Evolutionary conservation across 2,888 invertebrate species (phyloP), one percentile per base, ranked within the genome.

Genomic region (Choreutis nemorana): DNA sequence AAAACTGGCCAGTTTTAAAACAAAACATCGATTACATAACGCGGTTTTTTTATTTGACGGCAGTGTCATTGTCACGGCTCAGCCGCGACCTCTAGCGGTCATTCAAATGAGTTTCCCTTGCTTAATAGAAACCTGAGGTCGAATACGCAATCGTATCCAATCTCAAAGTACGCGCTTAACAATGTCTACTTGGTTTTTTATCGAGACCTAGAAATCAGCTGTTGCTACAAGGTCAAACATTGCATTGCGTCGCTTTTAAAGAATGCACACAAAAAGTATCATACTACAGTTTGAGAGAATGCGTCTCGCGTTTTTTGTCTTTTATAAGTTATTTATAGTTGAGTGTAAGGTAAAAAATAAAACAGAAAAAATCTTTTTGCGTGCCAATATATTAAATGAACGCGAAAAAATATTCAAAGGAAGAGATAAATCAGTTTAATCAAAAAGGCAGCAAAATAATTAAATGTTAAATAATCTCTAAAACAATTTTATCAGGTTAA

Each of bases 141-240:
- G 45, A 44, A 44, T 54, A 45, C 50, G 55, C 55, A 60, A 61
- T 55, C 51, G 46, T 34, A 44, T 41, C 55, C 44, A 53, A 54
- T 48, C 30, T 45, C 34, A 18, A 18, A 18, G 18, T 18, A 18
- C 4, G 8, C n/a, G 8, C 4, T 18, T 6, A 18, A 18, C 8
- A 18, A 18, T 18, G 8, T 5, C 8, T 18, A 5, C 18, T 8
- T 18, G 40, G 36, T 41, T 46, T 44, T 45, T 48, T 48, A 45
- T 41, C 35, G 36, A 41, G 33, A 37, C 42, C 44, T 55, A 58
- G 58, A 60, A 60, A 62, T 60, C 61, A 61, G 56, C 57, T 57
- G 62, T 49, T 48, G 5, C 3, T 30, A 40, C 51, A 49, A 50
- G 46, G 50, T 48, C 49, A 36, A 22, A 10, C 25, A 36, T 52